Conservation (phyloP, 2,888 invertebrate species). For the Tetragnatha montana region DNA sequence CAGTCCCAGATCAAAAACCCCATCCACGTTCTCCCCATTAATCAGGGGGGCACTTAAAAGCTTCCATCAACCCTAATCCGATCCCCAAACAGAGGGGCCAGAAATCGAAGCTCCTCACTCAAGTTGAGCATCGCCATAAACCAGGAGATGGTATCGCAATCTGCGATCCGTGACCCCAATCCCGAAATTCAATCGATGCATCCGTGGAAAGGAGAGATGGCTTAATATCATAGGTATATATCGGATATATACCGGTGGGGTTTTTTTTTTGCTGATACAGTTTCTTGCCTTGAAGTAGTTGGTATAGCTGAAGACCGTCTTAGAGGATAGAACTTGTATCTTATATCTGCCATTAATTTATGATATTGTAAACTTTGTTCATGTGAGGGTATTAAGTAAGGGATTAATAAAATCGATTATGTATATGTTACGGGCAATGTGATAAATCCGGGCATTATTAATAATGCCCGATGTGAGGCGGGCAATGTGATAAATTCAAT, state of each 20-base stretch:
- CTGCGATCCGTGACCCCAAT: slow-evolving; percentile 41
- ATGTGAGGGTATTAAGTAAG: too few species aligned
- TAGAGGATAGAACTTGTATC: too few species aligned
- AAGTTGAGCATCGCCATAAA: not conserved
- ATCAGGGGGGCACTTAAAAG: not conserved
- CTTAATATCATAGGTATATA: too few species aligned
- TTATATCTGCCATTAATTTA: too few species aligned
- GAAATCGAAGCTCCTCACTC: not conserved
- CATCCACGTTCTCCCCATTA: not conserved
- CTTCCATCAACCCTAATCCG: not conserved
- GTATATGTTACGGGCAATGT: too few species aligned
- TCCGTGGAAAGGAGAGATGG: slow-evolving; percentile 3
- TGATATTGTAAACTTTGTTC: too few species aligned
- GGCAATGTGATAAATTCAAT: too few species aligned
- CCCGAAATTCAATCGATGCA: slow-evolving; percentile 43
- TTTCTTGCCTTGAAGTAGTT: not conserved
- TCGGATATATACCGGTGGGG: too few species aligned
- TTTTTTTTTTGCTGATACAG: not conserved
- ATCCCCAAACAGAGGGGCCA: not conserved
- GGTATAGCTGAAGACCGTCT: too few species aligned
- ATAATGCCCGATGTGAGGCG: too few species aligned
- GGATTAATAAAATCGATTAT: too few species aligned
- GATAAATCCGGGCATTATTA: too few species aligned
- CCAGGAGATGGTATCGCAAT: not conserved
- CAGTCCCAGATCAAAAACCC: not conserved